Evolutionary conservation across 2,797 vertebrate species (phyloP), one percentile per base, ranked within the genome.

Genomic region (Harpagifer antarcticus): DNA sequence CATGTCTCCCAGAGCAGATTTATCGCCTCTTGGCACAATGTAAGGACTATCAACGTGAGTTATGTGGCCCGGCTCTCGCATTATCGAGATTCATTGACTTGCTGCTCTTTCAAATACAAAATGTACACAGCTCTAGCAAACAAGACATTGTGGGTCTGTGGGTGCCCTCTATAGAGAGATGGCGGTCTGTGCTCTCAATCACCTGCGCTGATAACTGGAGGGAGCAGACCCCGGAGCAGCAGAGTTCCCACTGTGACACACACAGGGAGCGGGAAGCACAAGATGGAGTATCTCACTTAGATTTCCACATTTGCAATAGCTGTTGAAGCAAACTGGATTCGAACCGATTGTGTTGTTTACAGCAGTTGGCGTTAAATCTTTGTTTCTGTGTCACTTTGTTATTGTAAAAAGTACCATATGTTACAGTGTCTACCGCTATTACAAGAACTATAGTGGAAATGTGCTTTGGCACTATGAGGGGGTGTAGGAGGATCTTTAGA

Each of bases 71-170:
- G 66, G 93, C 44, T 94, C 94, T 94, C 94, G 50, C 95, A 94
- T 97, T 96, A 95, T 93, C 16, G 86, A 96, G 96, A 97, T 97
- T 96, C 96, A 96, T 95, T 95, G 88, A 96, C 96, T 93, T 87
- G 72, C 64, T 91, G 94, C 92, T 95, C 94, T 94, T 94, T 82
- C 83, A 95, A 95, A 80, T 86, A 92, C 91, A 90, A 89, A 94
- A 93, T 59, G 67, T 72, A 75, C 90, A 81, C 88, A 91, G 87
- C 86, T 89, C 88, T 82, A 88, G 94, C 81, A 93, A 94, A 93
- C 86, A 94, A 93, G 82, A 92, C 93, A 95, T 97, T 96, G 87
- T 86, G 96, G 93, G 94, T 95, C 69, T 94, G 94, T 93, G 95
- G 95, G 95, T 96, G 96, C 96, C 96, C 96, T 97, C 96, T 96